A percentile compares a stretch with the other conserved stretches of the same genome.
phyloP scores from a whole-genome alignment of 1,140 invertebrate genomes.

The Lamellibrachia luymesi region DNA sequence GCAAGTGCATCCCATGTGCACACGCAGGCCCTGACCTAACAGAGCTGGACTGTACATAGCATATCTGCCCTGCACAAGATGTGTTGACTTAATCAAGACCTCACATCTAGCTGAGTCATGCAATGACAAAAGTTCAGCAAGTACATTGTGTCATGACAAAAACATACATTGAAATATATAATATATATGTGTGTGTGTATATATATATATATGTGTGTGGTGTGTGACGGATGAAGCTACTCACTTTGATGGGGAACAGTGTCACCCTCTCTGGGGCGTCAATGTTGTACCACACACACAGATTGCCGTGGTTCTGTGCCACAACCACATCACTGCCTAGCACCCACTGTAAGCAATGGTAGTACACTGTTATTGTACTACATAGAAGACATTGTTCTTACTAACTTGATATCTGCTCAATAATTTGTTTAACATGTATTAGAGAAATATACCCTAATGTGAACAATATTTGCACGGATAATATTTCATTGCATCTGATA shows the following conservation, averaged over 20 bases:
- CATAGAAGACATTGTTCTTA: slow-evolving; percentile 85
- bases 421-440: background rate
- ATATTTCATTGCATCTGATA: no score
- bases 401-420: no score
- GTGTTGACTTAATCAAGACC: no score
- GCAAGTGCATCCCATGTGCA: no score
- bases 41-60: no score
- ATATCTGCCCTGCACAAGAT: no score
- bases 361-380: background rate
- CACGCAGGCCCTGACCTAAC: no score
- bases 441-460: background rate
- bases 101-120: no score
- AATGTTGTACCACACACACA: slow-evolving; percentile 96
- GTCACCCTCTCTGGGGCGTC: slow-evolving; percentile 83
- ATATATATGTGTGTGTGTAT: background rate
- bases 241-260: slow-evolving; percentile 68
- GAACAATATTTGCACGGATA: no score
- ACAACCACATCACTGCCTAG: slow-evolving; percentile 95
- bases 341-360: slow-evolving; percentile 63
- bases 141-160: background rate
- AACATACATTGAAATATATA: background rate
- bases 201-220: no score
- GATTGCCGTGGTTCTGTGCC: slow-evolving; percentile 80
- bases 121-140: background rate
- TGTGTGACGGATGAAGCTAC: background rate